A percentile compares a stretch with the other conserved stretches of the same genome.
These are phyloP conservation scores for Neuroterus valhalla DNA, from an alignment of 1,140 invertebrate genomes.

Conservation along the genomic window DNA sequence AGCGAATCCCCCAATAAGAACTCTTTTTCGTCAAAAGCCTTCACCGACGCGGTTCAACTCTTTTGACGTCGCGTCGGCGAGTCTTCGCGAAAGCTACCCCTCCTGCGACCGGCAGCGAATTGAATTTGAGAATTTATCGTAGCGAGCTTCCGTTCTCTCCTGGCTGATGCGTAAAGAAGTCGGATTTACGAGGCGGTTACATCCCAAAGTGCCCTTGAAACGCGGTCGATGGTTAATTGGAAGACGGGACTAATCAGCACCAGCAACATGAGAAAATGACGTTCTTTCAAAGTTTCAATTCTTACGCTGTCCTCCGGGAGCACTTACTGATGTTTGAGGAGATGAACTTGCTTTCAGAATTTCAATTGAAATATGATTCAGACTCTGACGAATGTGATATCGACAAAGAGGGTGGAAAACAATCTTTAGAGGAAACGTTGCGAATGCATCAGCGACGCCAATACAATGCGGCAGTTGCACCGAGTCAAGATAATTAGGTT, in stretches of 20 bases:
- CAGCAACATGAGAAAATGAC: conserved; percentile 33
- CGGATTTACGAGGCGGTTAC: conserved; percentile 68
- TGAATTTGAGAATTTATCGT: conserved; percentile 74
- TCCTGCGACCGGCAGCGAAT: conserved; percentile 56
- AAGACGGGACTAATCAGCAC: conserved; percentile 63
- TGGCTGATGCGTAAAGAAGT: conserved; percentile 66
- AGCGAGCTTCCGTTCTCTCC: conserved; percentile 72
- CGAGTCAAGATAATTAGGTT: conserved; percentile 76
- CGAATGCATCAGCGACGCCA: conserved; percentile 55
- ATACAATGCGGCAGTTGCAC: conserved; percentile 74
- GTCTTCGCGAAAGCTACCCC: conserved; percentile 41
- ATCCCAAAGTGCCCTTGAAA: conserved; percentile 52
- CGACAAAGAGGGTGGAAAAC: conserved; percentile 3
- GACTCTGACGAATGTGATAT: neutral
- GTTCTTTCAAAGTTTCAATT: neutral
- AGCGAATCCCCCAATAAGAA: conserved; percentile 43
- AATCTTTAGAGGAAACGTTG: conserved; percentile 47
- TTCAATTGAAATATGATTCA: neutral
- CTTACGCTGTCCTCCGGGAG: neutral
- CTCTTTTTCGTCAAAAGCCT: conserved; percentile 39
- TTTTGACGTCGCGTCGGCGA: conserved; percentile 38
- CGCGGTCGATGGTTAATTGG: conserved; percentile 66
- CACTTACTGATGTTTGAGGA: neutral
- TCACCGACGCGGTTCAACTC: conserved; percentile 33
- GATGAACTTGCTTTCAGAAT: neutral